These are phyloP conservation scores for Ditylenchus weischeri DNA, from an alignment of 2,888 invertebrate genomes.

Conservation along the genomic window DNA sequence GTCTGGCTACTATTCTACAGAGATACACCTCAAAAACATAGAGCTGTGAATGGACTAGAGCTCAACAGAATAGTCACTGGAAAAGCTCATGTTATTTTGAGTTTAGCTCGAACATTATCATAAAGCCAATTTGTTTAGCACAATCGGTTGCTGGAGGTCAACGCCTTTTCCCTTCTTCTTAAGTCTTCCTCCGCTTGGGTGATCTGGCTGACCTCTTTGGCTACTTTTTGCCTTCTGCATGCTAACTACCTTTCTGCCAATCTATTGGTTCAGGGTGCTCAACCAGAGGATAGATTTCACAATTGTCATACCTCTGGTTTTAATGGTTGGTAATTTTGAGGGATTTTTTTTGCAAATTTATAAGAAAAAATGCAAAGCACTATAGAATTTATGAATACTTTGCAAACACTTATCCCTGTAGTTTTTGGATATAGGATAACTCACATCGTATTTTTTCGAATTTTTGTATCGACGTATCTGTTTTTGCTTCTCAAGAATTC, in stretches of 20 bases:
- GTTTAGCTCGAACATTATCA: too few species aligned
- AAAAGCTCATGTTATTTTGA: constrained; percentile 40
- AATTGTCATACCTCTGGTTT: constrained; percentile 18
- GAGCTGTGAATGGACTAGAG: constrained; percentile 51
- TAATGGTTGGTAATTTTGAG: constrained; percentile 14
- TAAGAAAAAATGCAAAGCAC: too few species aligned
- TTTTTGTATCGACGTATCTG: too few species aligned
- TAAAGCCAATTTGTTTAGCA: not conserved
- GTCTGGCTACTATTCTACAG: constrained; percentile 50
- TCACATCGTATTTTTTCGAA: too few species aligned
- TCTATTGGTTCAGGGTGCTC: constrained; percentile 30
- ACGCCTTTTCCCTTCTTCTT: constrained; percentile 8
- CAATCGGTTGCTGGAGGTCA: constrained; percentile 8
- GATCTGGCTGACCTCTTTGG: constrained; percentile 43
- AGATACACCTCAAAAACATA: constrained; percentile 47
- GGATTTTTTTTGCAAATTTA: too few species aligned
- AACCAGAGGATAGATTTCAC: constrained; percentile 4
- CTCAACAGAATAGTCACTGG: constrained; percentile 49
- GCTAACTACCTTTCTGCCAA: constrained; percentile 44
- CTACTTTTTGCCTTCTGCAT: constrained; percentile 41
- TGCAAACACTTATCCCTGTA: too few species aligned
- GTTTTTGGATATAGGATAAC: too few species aligned
- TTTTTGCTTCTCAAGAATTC: too few species aligned
- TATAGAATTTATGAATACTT: too few species aligned
- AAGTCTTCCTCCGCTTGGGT: constrained; percentile 48